These are phyloP conservation scores for Catocala fraxini DNA, from an alignment of 2,888 invertebrate genomes.

Conservation along the genomic window DNA sequence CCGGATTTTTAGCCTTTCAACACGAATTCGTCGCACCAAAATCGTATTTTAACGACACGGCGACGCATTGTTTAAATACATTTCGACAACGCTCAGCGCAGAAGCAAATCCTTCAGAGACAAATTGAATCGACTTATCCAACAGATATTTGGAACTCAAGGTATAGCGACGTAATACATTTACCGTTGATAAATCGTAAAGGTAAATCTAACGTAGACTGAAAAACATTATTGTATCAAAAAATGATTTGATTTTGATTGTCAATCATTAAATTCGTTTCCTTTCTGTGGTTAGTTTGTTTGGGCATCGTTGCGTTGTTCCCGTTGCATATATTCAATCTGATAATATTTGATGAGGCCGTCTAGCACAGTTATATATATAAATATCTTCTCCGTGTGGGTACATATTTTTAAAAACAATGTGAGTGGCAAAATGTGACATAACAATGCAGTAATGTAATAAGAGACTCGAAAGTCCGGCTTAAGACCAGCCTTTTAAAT, in stretches of 20 bases:
- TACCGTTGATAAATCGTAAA: conserved; percentile 7
- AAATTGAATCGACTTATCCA: conserved; percentile 55
- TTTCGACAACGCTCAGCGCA: conserved; percentile 22
- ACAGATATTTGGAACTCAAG: conserved; percentile 33
- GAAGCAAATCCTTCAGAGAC: conserved; percentile 47
- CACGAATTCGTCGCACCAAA: background rate
- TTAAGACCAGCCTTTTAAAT: too few species aligned
- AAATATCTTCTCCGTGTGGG: too few species aligned
- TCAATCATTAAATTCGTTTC: too few species aligned
- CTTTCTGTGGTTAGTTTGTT: too few species aligned
- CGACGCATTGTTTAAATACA: conserved; percentile 31
- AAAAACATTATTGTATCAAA: background rate
- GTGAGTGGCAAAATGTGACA: too few species aligned
- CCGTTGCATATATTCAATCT: too few species aligned
- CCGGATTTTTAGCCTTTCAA: background rate
- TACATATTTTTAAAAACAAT: too few species aligned
- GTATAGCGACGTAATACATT: conserved; percentile 20
- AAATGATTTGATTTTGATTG: conserved; percentile 2
- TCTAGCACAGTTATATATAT: too few species aligned
- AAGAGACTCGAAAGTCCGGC: too few species aligned
- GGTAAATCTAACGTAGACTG: background rate
- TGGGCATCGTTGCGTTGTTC: too few species aligned
- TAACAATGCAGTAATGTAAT: too few species aligned
- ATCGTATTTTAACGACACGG: conserved; percentile 1
- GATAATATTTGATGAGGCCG: too few species aligned